phyloP scores from a whole-genome alignment of 2,113 vertebrate genomes.

The Alligator sinensis region DNA sequence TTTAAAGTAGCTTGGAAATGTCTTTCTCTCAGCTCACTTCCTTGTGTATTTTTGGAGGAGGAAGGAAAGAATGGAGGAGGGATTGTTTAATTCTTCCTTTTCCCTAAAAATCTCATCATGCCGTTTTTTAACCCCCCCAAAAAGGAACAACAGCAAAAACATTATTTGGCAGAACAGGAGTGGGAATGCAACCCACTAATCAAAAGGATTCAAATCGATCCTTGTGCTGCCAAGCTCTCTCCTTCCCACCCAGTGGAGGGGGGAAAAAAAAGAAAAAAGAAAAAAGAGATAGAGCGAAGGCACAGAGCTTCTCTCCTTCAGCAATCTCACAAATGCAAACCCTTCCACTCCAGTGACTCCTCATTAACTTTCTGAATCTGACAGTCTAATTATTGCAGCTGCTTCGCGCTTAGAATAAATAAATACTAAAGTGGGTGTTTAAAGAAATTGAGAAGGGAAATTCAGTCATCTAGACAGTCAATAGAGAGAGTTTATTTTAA shows the following conservation, averaged over 20 bases:
- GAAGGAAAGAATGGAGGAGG: not conserved
- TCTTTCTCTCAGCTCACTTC: slow-evolving; percentile 17
- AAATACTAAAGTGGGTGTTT: slow-evolving; percentile 85
- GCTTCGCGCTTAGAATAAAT: slow-evolving; percentile 84
- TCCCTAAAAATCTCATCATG: slow-evolving; percentile 45
- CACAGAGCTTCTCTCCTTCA: slow-evolving; percentile 58
- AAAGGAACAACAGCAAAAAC: slow-evolving; percentile 44
- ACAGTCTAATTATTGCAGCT: slow-evolving; percentile 86
- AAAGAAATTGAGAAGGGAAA: slow-evolving; percentile 79
- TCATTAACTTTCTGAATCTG: slow-evolving; percentile 86
- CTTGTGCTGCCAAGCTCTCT: slow-evolving; percentile 58
- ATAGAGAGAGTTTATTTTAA: slow-evolving; percentile 84
- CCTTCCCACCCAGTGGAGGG: slow-evolving; percentile 73
- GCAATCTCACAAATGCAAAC: slow-evolving; percentile 77
- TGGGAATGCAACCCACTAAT: slow-evolving; percentile 73
- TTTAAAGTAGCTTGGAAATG: slow-evolving; percentile 28
- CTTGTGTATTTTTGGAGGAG: not conserved
- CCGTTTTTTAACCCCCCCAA: not conserved
- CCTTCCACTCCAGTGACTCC: slow-evolving; percentile 81
- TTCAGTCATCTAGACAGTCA: slow-evolving; percentile 82
- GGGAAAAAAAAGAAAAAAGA: slow-evolving; percentile 54
- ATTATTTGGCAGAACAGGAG: slow-evolving; percentile 63
- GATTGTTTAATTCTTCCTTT: slow-evolving; percentile 48
- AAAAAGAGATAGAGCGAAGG: slow-evolving; percentile 64
- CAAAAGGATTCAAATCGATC: slow-evolving; percentile 80